These are phyloP conservation scores for Micrasema minimum DNA, from an alignment of 1,140 invertebrate species.

Conservation along the genomic window DNA sequence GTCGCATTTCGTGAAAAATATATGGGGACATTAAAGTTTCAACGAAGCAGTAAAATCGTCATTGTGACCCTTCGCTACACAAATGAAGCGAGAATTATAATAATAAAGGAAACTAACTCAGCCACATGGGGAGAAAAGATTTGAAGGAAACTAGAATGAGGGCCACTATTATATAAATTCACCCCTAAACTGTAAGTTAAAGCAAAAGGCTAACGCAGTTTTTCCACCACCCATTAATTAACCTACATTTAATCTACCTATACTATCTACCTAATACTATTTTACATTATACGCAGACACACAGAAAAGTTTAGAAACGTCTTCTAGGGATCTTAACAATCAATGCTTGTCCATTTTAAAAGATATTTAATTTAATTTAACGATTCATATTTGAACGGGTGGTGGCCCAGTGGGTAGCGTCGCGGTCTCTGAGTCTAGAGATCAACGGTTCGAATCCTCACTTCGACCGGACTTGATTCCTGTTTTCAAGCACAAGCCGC, in stretches of 20 bases:
- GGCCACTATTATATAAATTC: neutral
- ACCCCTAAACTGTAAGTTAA: no score
- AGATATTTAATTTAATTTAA: no score
- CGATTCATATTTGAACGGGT: no score
- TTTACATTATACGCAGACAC: neutral
- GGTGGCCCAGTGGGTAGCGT: no score
- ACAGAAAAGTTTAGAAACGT: neutral
- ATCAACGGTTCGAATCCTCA: no score
- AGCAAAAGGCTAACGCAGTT: no score
- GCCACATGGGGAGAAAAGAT: slow-evolving; percentile 30
- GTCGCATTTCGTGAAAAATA: neutral
- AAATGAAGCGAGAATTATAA: slow-evolving; percentile 48
- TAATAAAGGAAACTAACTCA: slow-evolving; percentile 43
- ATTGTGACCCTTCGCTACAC: slow-evolving; percentile 7
- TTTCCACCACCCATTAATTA: no score
- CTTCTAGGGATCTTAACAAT: no score
- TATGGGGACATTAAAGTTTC: slow-evolving; percentile 12
- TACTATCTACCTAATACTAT: neutral
- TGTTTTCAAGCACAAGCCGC: no score
- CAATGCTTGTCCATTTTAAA: no score
- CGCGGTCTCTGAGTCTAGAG: no score
- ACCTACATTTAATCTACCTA: neutral
- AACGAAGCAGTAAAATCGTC: slow-evolving; percentile 1
- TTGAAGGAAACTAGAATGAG: neutral
- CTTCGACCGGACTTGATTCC: no score